Conservation (phyloP, 2,888 invertebrate species). For the Griposia aprilina region DNA sequence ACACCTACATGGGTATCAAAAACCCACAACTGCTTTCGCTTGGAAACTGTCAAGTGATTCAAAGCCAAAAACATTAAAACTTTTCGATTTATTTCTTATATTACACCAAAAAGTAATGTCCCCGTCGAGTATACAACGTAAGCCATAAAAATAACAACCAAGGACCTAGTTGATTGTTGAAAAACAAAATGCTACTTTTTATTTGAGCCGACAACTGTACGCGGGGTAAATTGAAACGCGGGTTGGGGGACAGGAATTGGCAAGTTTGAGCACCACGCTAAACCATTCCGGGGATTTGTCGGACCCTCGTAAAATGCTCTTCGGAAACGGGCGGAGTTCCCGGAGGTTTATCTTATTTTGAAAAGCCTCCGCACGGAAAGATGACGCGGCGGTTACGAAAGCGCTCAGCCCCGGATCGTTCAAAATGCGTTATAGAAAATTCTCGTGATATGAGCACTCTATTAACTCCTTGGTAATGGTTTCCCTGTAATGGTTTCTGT, state of each 20-base stretch:
- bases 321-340: constrained; percentile 74
- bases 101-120: constrained; percentile 63
- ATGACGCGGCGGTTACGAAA: constrained; percentile 75
- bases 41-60: constrained; percentile 13
- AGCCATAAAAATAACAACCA: constrained; percentile 78
- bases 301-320: constrained; percentile 84
- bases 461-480: constrained; percentile 64
- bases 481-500: constrained; percentile 66
- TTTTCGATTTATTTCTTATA: constrained; percentile 55
- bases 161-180: constrained; percentile 71
- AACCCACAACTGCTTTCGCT: too few species aligned
- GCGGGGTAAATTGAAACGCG: constrained; percentile 85
- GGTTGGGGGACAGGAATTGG: constrained; percentile 78
- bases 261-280: constrained; percentile 78
- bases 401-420: constrained; percentile 48
- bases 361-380: constrained; percentile 72
- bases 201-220: constrained; percentile 76
- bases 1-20: too few species aligned
- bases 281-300: constrained; percentile 81
- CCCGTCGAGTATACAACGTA: constrained; percentile 67
- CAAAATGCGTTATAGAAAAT: constrained; percentile 72
- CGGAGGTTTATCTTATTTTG: constrained; percentile 82
- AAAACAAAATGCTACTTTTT: constrained; percentile 81
- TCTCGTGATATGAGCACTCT: constrained; percentile 70
- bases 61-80: constrained; percentile 54